Base-by-base conservation (phyloP, 2,888 invertebrate species). In the Drosophila acutilabella region DNA sequence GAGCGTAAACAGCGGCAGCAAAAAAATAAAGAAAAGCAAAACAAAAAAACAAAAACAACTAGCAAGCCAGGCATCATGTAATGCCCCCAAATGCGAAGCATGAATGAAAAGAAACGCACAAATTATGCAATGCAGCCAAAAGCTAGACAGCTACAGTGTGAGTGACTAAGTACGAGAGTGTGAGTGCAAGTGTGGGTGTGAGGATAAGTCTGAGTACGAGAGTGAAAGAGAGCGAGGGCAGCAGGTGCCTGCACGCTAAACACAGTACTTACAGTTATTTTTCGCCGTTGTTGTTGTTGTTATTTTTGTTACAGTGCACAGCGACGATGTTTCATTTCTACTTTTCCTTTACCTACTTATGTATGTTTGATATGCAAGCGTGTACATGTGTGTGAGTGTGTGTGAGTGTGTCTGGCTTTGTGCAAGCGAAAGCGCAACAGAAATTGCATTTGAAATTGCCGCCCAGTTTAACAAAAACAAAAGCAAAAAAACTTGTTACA, bases 381-480 rank as follows among this genome's bases (percentile, higher is more conserved):
- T 48, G 40, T 53, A 11, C 48, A 10, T 20, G n/a, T 54, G 11
- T 48, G 13, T 57, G 10, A 33, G 36, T 20, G n/a, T 54, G 11
- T 48, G 13, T 57, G 10, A 33, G 36, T 54, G 2, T 18, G 42
- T 44, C 14, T 42, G 47, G 52, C 1, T 60, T 40, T 54, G 20
- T 66, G 51, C 41, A n/a, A 48, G 54, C 47, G 87, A 83, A 83
- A 83, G 83, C 81, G 74, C 69, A 68, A 66, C 74, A 71, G 67
- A 69, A 85, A 72, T 76, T 79, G 79, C 86, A 86, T 71, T 74
- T 71, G 67, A 64, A 71, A 80, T 79, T 68, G 56, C 74, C 74
- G 78, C 64, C 74, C 54, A 71, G 36, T 33, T 51, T 30, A 62
- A 14, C 42, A 36, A 52, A 64, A 14, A 20, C 58, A 59, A 33